Evolutionary conservation across 2,797 vertebrate species (phyloP), one percentile per base, ranked within the genome.

Genomic region (Sebastes diploproa): DNA sequence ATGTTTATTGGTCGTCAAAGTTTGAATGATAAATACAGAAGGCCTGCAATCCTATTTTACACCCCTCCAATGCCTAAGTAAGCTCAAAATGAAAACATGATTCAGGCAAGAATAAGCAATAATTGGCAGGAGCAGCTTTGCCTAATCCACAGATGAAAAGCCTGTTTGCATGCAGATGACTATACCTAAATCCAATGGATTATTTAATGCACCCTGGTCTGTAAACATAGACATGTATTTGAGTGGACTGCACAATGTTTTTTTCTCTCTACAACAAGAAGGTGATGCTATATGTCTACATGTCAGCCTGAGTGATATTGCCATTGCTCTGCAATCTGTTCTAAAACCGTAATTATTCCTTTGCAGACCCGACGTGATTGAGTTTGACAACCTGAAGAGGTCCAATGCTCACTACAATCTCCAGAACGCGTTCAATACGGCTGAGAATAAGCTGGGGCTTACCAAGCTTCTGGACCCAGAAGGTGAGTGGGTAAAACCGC

Each of bases 371-470:
- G 98, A 99, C 88, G 86, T 99, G 84, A 96, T 99, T 84, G 97
- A 98, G 84, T 98, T 99, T 77, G 98, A 97, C 86, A 96, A 94
- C 34, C 88, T 99, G 88, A 98, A 97, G 88, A 97, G 97, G 75
- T 98, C 97, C 75, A 99, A 98, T 2, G 97, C 98, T 67, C 98
- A 98, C 88, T 97, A 98, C 94, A 99, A 99, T 90, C 96, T 99
- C 42, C 97, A 98, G 80, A 98, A 98, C 77, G 98, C 97, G 42
- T 99, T 99, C 91, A 98, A 97, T 72, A 92, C 97, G 88, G 97
- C 98, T 0, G 98, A 99, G 91, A 97, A 98, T 60, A 97, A 98
- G 76, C 92, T 99, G 69, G 98, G 98, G 0, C 96, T 98, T n/a
- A 98, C 97, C 42, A 98, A 98, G 82, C 96, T 99, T 52, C 95